A percentile compares a stretch with the other conserved stretches of the same genome.
Conservation (phyloP, 2,888 invertebrate genomes). For the Teleiodes luculella region DNA sequence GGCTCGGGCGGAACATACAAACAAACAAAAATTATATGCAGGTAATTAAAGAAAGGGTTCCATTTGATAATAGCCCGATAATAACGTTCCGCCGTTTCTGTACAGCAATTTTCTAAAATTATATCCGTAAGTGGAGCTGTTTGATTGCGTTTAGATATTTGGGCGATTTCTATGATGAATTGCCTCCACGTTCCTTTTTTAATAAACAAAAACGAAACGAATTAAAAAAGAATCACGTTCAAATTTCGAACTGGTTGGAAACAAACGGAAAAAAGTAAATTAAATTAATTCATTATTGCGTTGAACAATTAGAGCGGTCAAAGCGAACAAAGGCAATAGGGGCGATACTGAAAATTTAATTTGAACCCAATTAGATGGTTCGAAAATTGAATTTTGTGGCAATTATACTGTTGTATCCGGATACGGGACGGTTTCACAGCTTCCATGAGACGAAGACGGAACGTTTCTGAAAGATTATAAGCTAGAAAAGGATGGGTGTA, state of each 20-base stretch:
- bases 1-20: conserved; percentile 59
- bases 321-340: conserved; percentile 57
- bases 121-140: conserved; percentile 56
- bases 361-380: conserved; percentile 68
- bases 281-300: conserved; percentile 61
- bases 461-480: conserved; percentile 24
- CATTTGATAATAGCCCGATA: conserved; percentile 70
- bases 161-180: conserved; percentile 57
- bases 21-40: conserved; percentile 69
- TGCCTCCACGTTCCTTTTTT: conserved; percentile 29
- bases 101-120: conserved; percentile 70
- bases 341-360: conserved; percentile 67
- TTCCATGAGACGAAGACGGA: conserved; percentile 47
- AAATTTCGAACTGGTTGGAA: conserved; percentile 23
- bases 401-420: conserved; percentile 70
- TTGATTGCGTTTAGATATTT: conserved; percentile 56
- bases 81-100: conserved; percentile 54
- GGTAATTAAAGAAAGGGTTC: conserved; percentile 76
- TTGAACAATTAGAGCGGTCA: conserved; percentile 59
- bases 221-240: conserved; percentile 21
- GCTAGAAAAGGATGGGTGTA: conserved; percentile 30
- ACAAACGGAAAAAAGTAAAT: conserved; percentile 41
- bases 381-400: conserved; percentile 71
- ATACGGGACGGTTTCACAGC: conserved; percentile 68
- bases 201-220: conserved; percentile 18